Evolutionary conservation across 2,113 vertebrate genomes (phyloP).

Genomic region (Candoia aspera): DNA sequence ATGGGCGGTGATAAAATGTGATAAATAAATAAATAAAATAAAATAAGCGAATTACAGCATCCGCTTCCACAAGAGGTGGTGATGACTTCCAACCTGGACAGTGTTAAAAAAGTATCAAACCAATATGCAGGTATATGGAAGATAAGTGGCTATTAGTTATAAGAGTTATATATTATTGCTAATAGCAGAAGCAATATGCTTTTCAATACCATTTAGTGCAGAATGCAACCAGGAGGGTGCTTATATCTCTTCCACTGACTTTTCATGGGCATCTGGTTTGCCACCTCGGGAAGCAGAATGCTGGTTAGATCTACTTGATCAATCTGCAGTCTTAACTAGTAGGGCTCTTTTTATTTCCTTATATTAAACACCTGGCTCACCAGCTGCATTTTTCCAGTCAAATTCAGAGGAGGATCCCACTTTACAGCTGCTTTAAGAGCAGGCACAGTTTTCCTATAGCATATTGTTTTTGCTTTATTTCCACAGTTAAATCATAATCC

Average conservation of each 20-base stretch:
- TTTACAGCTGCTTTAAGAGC: too few species aligned
- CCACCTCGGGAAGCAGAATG: neutral
- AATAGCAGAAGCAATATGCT: neutral
- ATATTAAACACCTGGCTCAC: neutral
- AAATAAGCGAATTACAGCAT: too few species aligned
- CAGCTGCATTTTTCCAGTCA: too few species aligned
- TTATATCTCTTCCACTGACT: neutral
- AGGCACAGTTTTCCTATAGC: too few species aligned
- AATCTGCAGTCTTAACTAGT: neutral
- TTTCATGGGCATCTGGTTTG: neutral
- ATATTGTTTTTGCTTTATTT: neutral
- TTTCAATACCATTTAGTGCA: neutral
- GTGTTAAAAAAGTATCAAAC: neutral
- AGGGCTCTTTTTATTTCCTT: neutral
- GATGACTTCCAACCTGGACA: neutral
- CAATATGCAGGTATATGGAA: neutral
- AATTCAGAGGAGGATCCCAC: too few species aligned
- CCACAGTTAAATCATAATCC: accelerated
- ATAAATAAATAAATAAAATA: too few species aligned
- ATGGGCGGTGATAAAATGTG: too few species aligned
- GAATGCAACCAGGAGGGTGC: neutral
- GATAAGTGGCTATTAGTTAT: neutral
- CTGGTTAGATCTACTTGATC: neutral
- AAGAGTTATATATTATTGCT: too few species aligned
- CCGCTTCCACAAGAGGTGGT: neutral